A percentile compares a stretch with the other conserved stretches of the same genome.
Conservation (phyloP, 1,140 invertebrate genomes). For the Drosophila nannoptera region DNA sequence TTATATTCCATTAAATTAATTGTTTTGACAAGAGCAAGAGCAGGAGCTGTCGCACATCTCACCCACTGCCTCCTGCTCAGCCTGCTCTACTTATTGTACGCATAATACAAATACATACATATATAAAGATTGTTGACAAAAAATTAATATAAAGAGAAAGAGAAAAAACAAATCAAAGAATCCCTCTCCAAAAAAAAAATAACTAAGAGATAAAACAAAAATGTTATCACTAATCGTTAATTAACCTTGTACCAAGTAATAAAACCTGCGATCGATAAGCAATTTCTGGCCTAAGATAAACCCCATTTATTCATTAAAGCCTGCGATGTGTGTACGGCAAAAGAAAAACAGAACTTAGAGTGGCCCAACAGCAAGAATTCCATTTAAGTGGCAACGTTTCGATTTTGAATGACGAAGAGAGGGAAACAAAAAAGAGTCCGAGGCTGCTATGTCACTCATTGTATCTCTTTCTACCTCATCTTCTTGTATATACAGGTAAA, state of each 20-base stretch:
- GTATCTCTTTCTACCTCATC: too few species aligned
- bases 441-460: too few species aligned
- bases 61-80: neutral
- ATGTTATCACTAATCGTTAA: slow-evolving; percentile 33
- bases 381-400: neutral
- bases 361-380: too few species aligned
- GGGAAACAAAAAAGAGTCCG: too few species aligned
- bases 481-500: too few species aligned
- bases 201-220: slow-evolving; percentile 4
- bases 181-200: slow-evolving; percentile 6
- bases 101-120: too few species aligned
- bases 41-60: neutral
- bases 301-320: too few species aligned
- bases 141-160: neutral
- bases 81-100: slow-evolving; percentile 28
- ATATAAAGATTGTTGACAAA: slow-evolving; percentile 55
- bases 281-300: slow-evolving; percentile 4
- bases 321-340: neutral
- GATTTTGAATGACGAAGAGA: too few species aligned
- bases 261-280: slow-evolving; percentile 17
- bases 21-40: slow-evolving; percentile 31
- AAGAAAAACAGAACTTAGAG: too few species aligned
- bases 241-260: slow-evolving; percentile 28
- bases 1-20: slow-evolving; percentile 28
- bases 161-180: neutral